phyloP scores from a whole-genome alignment of 2,888 invertebrate genomes.

The Drosophila mimetica region DNA sequence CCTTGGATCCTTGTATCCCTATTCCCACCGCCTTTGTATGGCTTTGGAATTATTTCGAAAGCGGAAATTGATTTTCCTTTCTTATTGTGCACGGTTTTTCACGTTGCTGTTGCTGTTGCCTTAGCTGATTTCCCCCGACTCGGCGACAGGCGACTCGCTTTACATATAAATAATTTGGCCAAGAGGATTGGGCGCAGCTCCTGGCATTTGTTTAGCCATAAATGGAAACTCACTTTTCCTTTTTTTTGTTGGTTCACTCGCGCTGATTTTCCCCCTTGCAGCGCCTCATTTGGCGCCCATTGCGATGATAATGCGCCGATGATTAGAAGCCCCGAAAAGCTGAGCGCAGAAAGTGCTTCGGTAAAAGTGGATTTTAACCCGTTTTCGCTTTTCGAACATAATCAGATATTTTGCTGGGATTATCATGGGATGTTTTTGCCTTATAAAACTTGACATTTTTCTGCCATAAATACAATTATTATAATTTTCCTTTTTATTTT shows the following conservation, averaged over 20 bases:
- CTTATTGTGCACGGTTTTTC: constrained; percentile 68
- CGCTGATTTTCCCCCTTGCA: background rate
- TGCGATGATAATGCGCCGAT: constrained; percentile 27
- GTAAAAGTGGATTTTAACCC: constrained; percentile 7
- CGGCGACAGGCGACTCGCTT: constrained; percentile 14
- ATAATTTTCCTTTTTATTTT: too few relatives aligned
- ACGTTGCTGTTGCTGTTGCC: constrained; percentile 34
- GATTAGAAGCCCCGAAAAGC: constrained; percentile 29
- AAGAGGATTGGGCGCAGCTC: background rate
- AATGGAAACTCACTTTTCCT: constrained; percentile 26
- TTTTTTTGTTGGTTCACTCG: background rate
- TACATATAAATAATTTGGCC: constrained; percentile 32
- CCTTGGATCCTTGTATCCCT: too few relatives aligned
- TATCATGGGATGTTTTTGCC: too few relatives aligned
- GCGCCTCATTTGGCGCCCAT: constrained; percentile 24
- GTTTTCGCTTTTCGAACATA: background rate
- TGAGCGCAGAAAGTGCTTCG: constrained; percentile 9
- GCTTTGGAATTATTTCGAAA: constrained; percentile 79
- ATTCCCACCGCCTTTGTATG: constrained; percentile 58
- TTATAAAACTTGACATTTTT: too few relatives aligned
- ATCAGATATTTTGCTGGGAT: background rate
- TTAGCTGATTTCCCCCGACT: constrained; percentile 35
- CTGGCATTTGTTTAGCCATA: constrained; percentile 30
- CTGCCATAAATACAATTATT: too few relatives aligned
- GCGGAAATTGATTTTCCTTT: constrained; percentile 78